A percentile compares a stretch with the other conserved stretches of the same genome.
Evolutionary conservation across 2,797 vertebrate species (phyloP).

Genomic region (Sebastes vulpes): DNA sequence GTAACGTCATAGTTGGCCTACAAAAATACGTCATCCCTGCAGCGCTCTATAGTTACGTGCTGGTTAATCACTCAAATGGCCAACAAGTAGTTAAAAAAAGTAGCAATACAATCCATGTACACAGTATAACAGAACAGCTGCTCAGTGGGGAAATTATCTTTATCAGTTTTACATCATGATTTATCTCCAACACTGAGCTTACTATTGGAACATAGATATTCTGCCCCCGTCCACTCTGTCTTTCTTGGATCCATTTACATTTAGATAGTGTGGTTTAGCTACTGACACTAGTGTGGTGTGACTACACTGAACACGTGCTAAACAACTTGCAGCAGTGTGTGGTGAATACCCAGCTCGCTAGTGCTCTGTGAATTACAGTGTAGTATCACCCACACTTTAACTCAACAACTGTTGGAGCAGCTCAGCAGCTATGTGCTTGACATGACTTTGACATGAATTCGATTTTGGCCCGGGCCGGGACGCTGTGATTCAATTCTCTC

Average conservation of each 20-base stretch:
- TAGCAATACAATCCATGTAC: background rate
- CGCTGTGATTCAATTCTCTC: background rate
- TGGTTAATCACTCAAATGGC: background rate
- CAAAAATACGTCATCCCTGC: no score
- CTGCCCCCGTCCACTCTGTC: background rate
- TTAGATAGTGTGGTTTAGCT: conserved; percentile 39
- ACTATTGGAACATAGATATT: background rate
- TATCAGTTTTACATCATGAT: background rate
- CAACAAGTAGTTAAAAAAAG: background rate
- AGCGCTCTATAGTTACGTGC: background rate
- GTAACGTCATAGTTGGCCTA: no score
- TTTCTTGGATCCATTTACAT: conserved; percentile 53
- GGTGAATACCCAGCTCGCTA: background rate
- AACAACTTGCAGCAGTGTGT: background rate
- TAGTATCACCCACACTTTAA: background rate
- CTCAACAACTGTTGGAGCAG: background rate
- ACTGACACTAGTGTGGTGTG: background rate
- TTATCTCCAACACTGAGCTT: background rate
- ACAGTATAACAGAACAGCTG: background rate
- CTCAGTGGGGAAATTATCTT: background rate
- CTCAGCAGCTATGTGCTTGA: background rate
- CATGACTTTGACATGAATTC: background rate
- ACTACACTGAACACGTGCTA: conserved; percentile 23
- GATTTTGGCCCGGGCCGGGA: background rate
- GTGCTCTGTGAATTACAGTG: conserved; percentile 17